A percentile compares a stretch with the other conserved stretches of the same genome.
Evolutionary conservation across 2,888 invertebrate genomes (phyloP).

Genomic region (Uloborus plumipes): DNA sequence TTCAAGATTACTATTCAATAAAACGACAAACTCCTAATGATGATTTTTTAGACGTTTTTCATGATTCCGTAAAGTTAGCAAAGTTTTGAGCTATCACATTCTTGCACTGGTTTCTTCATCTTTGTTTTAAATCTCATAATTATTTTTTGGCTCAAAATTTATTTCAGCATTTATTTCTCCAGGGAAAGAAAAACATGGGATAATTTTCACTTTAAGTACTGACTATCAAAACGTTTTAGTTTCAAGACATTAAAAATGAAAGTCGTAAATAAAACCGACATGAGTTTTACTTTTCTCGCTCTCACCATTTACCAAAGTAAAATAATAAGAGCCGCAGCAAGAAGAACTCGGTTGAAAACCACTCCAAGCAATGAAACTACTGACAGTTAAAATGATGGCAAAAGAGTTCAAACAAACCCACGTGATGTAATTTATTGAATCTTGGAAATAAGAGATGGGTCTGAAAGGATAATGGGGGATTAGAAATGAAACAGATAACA

Average conservation of each 20-base stretch:
- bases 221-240: neutral
- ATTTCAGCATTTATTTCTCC: too few relatives aligned
- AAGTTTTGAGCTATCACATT: too few relatives aligned
- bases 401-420: constrained; percentile 28
- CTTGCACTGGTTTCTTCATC: too few relatives aligned
- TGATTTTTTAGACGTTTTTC: too few relatives aligned
- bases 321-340: constrained; percentile 40
- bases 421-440: constrained; percentile 45
- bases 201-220: constrained; percentile 31
- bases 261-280: constrained; percentile 33
- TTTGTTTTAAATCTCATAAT: too few relatives aligned
- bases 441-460: constrained; percentile 17
- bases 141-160: too few relatives aligned
- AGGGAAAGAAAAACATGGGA: too few relatives aligned
- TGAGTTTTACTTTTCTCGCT: constrained; percentile 14
- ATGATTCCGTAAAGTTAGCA: too few relatives aligned
- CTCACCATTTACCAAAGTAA: constrained; percentile 17
- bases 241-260: constrained; percentile 18
- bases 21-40: too few relatives aligned
- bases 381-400: constrained; percentile 54
- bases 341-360: constrained; percentile 22
- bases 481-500: constrained; percentile 56
- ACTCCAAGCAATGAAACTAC: constrained; percentile 34
- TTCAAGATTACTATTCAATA: too few relatives aligned
- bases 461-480: constrained; percentile 41